Percentiles rank a stretch among this genome's conserved stretches.
Conservation (phyloP, 2,797 vertebrate species). For the Ctenopoma multispine region DNA sequence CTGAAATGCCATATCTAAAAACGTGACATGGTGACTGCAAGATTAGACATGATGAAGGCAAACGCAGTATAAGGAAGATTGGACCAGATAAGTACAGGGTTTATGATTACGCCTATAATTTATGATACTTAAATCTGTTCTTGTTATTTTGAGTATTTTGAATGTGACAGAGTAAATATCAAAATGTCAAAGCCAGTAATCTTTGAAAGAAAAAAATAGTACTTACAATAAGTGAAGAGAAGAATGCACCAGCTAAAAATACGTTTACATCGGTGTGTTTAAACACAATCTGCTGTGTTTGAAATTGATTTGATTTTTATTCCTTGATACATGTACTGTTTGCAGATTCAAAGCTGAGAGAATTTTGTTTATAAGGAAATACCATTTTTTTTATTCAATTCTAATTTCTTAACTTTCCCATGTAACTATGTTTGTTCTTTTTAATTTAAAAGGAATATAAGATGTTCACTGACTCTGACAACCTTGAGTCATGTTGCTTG, state of each 20-base stretch:
- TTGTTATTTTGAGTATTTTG: no score
- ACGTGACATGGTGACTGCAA: background rate
- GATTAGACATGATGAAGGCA: background rate
- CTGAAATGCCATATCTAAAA: background rate
- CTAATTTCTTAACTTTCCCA: no score
- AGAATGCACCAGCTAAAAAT: no score
- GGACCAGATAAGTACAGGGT: background rate
- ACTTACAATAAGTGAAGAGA: no score
- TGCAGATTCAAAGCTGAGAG: background rate
- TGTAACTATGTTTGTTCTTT: slow-evolving; percentile 41
- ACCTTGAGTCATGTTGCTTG: slow-evolving; percentile 61
- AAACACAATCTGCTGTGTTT: slow-evolving; percentile 63
- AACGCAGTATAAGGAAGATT: background rate
- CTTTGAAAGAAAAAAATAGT: no score
- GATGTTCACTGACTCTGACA: slow-evolving; percentile 51
- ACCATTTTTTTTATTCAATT: background rate
- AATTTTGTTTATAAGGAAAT: background rate
- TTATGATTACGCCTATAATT: background rate
- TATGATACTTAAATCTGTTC: background rate
- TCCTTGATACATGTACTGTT: background rate
- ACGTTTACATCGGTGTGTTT: background rate
- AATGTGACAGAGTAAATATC: no score
- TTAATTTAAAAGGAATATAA: slow-evolving; percentile 52
- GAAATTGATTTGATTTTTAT: slow-evolving; percentile 45
- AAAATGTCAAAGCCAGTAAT: no score